Conservation (phyloP, 2,888 invertebrate genomes). For the Phortica magna region DNA sequence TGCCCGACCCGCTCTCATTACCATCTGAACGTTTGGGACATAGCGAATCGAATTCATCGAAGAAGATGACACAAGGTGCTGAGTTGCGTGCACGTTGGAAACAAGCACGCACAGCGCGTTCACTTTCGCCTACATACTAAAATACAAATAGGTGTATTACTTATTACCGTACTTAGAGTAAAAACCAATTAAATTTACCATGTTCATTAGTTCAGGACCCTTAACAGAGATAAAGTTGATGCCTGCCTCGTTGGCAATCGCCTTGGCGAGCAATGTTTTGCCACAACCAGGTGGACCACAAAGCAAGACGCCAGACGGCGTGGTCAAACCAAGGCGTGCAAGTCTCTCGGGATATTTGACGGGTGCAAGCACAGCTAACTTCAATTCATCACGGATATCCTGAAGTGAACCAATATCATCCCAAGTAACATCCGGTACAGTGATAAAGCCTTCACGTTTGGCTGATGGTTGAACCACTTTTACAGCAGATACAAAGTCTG, state of each 20-base stretch:
- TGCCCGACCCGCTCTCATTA: constrained; percentile 85
- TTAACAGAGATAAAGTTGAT: constrained; percentile 99
- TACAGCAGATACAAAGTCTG: constrained; percentile 88
- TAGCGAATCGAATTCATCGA: constrained; percentile 98
- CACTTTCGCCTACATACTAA: constrained; percentile 98
- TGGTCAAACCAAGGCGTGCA: constrained; percentile 86
- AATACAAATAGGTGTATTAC: not conserved
- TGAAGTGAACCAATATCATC: constrained; percentile 95
- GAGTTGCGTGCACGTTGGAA: constrained; percentile 97
- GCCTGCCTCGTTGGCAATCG: constrained; percentile 98
- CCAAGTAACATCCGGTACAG: constrained; percentile 98
- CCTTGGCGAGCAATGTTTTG: constrained; percentile 98
- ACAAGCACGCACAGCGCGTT: constrained; percentile 96
- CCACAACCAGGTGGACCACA: constrained; percentile 99
- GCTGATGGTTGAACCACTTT: constrained; percentile 93
- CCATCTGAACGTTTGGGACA: constrained; percentile 92
- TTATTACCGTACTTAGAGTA: not conserved
- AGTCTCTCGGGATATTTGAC: constrained; percentile 91
- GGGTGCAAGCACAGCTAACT: constrained; percentile 94
- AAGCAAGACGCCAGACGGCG: constrained; percentile 93
- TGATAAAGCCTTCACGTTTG: constrained; percentile 97
- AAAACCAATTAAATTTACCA: constrained; percentile 81
- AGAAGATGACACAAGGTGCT: constrained; percentile 98
- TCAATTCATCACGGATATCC: constrained; percentile 92
- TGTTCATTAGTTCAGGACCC: constrained; percentile 97